Evolutionary conservation across 2,888 invertebrate species (phyloP).

Genomic region (Dryobotodes eremita): DNA sequence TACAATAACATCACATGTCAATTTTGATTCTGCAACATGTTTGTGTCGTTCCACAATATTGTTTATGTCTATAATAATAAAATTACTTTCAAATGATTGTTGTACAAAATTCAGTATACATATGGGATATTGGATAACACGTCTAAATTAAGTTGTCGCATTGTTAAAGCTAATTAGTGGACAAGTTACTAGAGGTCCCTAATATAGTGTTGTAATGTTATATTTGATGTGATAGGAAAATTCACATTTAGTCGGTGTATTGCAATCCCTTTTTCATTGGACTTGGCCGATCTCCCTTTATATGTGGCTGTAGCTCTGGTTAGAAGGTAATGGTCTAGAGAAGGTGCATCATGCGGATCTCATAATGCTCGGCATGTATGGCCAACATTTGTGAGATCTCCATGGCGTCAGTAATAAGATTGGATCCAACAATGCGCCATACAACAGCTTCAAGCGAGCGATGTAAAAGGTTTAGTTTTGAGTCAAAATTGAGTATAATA

Average conservation of each 20-base stretch:
- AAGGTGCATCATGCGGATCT: conserved; percentile 57
- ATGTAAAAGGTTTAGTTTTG: conserved; percentile 55
- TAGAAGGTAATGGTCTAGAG: conserved; percentile 70
- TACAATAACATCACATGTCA: conserved; percentile 79
- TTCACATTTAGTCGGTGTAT: conserved; percentile 87
- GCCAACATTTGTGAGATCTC: conserved; percentile 52
- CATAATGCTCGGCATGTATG: conserved; percentile 31
- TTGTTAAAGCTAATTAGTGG: conserved; percentile 86
- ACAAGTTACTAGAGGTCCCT: conserved; percentile 81
- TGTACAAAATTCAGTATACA: conserved; percentile 80
- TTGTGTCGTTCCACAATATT: conserved; percentile 68
- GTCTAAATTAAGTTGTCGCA: conserved; percentile 85
- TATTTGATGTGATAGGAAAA: conserved; percentile 86
- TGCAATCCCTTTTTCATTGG: conserved; percentile 78
- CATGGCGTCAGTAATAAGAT: conserved; percentile 56
- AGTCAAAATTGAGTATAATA: conserved; percentile 60
- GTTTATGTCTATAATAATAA: conserved; percentile 63
- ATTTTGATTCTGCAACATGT: conserved; percentile 73
- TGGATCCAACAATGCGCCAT: conserved; percentile 71
- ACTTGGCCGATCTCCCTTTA: conserved; percentile 84
- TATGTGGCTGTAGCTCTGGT: conserved; percentile 74
- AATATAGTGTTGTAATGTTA: conserved; percentile 85
- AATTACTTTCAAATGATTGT: conserved; percentile 66
- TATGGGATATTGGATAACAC: conserved; percentile 78
- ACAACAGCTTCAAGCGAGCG: conserved; percentile 64